These are phyloP conservation scores for Alloplasta piceator DNA, from an alignment of 2,888 invertebrate genomes.

Conservation along the genomic window DNA sequence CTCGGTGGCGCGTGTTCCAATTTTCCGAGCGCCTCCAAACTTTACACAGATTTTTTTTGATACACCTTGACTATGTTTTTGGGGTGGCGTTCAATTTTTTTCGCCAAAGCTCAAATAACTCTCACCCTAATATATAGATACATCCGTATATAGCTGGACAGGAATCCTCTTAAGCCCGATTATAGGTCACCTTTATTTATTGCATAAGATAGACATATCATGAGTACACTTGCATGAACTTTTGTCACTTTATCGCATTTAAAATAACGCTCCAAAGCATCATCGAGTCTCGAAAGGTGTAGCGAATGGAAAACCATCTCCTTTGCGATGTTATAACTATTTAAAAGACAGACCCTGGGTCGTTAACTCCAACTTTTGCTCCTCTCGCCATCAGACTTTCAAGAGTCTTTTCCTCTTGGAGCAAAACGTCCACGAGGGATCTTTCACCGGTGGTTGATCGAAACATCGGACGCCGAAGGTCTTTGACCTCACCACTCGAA, in stretches of 20 bases:
- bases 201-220: conserved; percentile 7
- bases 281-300: conserved; percentile 1
- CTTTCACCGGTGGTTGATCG: conserved; percentile 22
- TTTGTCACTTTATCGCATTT: conserved; percentile 14
- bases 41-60: too few species aligned
- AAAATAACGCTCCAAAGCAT: not conserved
- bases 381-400: conserved; percentile 6
- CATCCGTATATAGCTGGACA: conserved; percentile 2
- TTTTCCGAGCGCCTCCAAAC: too few species aligned
- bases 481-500: conserved; percentile 43
- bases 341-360: conserved; percentile 32
- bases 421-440: conserved; percentile 26
- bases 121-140: too few species aligned
- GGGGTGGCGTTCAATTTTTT: too few species aligned
- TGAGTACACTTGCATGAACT: not conserved
- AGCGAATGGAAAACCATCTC: not conserved
- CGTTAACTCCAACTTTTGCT: conserved; percentile 41
- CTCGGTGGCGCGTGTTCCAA: too few species aligned
- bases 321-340: conserved; percentile 10
- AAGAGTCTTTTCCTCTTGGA: conserved; percentile 18
- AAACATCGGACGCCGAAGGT: conserved; percentile 22
- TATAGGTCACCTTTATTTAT: conserved; percentile 60
- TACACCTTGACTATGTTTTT: too few species aligned
- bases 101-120: too few species aligned
- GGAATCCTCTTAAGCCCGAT: conserved; percentile 51